Evolutionary conservation across 2,113 vertebrate genomes (phyloP), one percentile per base, ranked within the genome.

Genomic region (Tiliqua scincoides): DNA sequence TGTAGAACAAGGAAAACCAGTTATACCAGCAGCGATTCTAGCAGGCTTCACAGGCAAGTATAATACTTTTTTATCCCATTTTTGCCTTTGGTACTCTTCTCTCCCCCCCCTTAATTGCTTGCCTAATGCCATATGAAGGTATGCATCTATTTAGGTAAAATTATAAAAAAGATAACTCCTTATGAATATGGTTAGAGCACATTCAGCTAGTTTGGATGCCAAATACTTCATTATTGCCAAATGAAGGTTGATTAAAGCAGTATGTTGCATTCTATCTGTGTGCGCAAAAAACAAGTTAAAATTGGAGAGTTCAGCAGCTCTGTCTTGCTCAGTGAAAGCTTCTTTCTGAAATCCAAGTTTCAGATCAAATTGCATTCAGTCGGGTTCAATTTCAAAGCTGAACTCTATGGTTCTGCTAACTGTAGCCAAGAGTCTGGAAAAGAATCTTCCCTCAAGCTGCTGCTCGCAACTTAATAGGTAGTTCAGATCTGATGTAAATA

Each of bases 1-100:
- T 0, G 94, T 94, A 76, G 97, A 98, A 85, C 96, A 96, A 90
- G 98, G 97, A 84, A 98, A 97, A 91, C 97, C 98, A 20, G 98
- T 98, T 88, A 98, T 98, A 79, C 97, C 98, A 0, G 98, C 98
- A 1, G 97, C 98, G 0, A 97, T 97, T 86, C 96, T 98, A 85
- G 98, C 98, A 17, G 97, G 98, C 88, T 98, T 98, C 95, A 98
- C 98, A 71, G 98, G 98, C 98, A 93, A 91, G 97, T 83, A 6
- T 8, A 76, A 65, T 71, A 23, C 54, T 87, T 18, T 62, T 25
- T 80, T 89, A n/a, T 11, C 20, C 40, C 0, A 67, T 37, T 87
- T 65, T 85, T 21, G 35, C 15, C 35, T 68, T 54, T 30, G n/a
- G 0, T 30, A 76, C 84, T 87, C 30, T 71, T 71, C 21, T 12